These are phyloP conservation scores for Elysia crispata DNA, from an alignment of 2,888 invertebrate species.

Conservation along the genomic window DNA sequence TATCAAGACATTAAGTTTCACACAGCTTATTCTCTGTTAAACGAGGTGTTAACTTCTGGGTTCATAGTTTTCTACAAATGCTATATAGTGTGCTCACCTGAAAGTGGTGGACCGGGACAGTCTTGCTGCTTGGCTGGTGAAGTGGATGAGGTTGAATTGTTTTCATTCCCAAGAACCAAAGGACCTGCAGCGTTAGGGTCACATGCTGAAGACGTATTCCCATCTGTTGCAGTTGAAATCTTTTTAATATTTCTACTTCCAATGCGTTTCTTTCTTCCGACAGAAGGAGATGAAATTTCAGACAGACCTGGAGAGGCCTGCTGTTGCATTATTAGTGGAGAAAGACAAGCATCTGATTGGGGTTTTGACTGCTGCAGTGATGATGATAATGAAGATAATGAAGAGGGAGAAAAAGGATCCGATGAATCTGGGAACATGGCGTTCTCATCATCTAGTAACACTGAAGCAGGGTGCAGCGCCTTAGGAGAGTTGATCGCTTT, in stretches of 20 bases:
- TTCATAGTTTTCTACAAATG: no score
- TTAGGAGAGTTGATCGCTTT: no score
- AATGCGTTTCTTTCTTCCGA: constrained; percentile 22
- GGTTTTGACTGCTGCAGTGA: not conserved
- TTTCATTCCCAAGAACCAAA: not conserved
- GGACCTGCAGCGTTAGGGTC: constrained; percentile 22
- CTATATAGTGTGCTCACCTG: no score
- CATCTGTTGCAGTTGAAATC: not conserved
- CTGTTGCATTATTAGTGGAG: constrained; percentile 1
- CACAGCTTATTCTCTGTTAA: no score
- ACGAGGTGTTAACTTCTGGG: no score
- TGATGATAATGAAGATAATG: constrained; percentile 33
- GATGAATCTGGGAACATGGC: constrained; percentile 70
- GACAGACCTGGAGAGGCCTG: not conserved
- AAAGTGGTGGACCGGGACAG: not conserved
- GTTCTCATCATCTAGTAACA: constrained; percentile 61
- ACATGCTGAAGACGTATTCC: not conserved
- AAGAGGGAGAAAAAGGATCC: constrained; percentile 45
- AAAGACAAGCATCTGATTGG: no score
- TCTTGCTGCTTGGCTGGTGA: constrained; percentile 38
- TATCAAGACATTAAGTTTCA: no score
- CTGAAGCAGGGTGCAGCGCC: constrained; percentile 23
- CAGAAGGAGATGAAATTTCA: constrained; percentile 38
- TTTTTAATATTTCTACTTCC: constrained; percentile 18
- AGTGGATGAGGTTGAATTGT: not conserved